A percentile compares a stretch with the other conserved stretches of the same genome.
Conservation (phyloP, 2,888 invertebrate species). For the Leptinotarsa rubiginosa region DNA sequence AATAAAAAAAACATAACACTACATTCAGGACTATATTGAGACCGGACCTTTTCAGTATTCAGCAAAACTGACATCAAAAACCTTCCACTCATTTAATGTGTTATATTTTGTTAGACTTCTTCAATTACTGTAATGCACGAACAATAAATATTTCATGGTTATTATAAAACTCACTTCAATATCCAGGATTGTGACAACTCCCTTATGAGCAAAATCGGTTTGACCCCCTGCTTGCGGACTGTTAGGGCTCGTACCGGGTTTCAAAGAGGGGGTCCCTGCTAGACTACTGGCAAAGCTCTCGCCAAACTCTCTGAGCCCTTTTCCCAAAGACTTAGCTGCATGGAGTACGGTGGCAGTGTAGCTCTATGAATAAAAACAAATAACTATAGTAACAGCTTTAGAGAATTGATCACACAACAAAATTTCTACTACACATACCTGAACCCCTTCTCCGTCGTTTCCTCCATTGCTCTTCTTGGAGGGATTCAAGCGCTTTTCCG, state of each 20-base stretch:
- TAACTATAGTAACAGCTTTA: background rate
- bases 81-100: too few species aligned
- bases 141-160: background rate
- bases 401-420: too few species aligned
- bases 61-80: too few species aligned
- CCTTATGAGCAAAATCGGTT: constrained; percentile 80
- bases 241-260: constrained; percentile 59
- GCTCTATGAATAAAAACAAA: constrained; percentile 71
- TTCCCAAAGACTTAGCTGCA: constrained; percentile 93
- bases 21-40: too few species aligned
- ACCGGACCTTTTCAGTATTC: too few species aligned
- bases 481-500: constrained; percentile 86
- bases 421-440: constrained; percentile 49
- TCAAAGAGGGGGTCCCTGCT: constrained; percentile 74
- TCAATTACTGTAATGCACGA: too few species aligned
- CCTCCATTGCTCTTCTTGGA: constrained; percentile 85
- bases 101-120: too few species aligned
- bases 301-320: constrained; percentile 88
- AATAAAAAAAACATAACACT: too few species aligned
- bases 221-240: constrained; percentile 57
- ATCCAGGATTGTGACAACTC: constrained; percentile 90
- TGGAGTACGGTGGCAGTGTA: constrained; percentile 94
- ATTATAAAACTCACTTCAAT: constrained; percentile 71
- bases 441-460: constrained; percentile 75
- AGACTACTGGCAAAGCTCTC: constrained; percentile 93